These are phyloP conservation scores for Hormaphis cornu DNA, from an alignment of 1,140 invertebrate genomes.

Conservation along the genomic window DNA sequence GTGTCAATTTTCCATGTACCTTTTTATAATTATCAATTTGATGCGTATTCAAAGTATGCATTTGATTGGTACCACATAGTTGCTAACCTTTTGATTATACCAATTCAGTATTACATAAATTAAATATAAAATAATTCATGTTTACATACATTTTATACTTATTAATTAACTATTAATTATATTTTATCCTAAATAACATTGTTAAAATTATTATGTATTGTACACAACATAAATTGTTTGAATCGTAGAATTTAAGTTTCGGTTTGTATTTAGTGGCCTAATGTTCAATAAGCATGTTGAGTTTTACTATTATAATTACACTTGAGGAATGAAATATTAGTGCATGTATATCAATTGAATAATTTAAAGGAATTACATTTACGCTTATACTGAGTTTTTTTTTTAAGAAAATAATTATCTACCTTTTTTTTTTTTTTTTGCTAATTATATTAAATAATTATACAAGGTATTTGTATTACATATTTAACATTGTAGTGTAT, in stretches of 20 bases:
- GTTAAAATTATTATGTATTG: background rate
- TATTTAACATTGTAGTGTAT: slow-evolving; percentile 9
- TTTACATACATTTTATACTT: background rate
- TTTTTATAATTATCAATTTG: slow-evolving; percentile 3
- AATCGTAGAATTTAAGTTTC: slow-evolving; percentile 1
- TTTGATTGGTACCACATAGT: slow-evolving; percentile 28
- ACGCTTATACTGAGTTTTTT: slow-evolving; percentile 15
- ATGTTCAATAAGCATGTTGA: background rate
- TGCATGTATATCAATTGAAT: background rate
- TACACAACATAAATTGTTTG: background rate
- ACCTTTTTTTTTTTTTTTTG: slow-evolving; percentile 1
- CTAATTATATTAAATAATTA: slow-evolving; percentile 21
- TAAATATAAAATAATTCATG: background rate
- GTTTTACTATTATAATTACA: background rate
- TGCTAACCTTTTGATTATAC: slow-evolving; percentile 20
- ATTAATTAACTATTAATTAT: background rate
- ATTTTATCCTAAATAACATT: background rate
- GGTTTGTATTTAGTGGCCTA: background rate
- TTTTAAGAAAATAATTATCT: slow-evolving; percentile 24
- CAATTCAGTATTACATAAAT: slow-evolving; percentile 21
- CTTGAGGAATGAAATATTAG: background rate
- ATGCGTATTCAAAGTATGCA: background rate
- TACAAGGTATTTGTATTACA: slow-evolving; percentile 31
- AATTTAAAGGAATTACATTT: background rate
- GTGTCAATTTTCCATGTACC: background rate